Evolutionary conservation across 1,140 invertebrate genomes (phyloP).

Genomic region (Aleiodes sp.): DNA sequence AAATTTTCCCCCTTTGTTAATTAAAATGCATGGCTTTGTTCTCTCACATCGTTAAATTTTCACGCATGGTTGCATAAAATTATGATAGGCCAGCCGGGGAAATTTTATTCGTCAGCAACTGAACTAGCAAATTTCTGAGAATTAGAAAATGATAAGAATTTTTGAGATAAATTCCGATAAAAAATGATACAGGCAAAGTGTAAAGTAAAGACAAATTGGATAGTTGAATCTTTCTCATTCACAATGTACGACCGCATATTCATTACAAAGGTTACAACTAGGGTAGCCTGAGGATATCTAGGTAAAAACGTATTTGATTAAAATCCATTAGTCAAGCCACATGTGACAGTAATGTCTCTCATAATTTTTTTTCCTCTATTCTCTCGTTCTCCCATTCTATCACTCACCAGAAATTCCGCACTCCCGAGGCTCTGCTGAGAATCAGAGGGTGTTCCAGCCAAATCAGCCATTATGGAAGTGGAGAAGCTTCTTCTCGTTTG

Average conservation of each 20-base stretch:
- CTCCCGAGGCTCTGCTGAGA: slow-evolving; percentile 56
- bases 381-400: too few relatives aligned
- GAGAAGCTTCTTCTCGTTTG: slow-evolving; percentile 55
- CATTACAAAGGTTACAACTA: not conserved
- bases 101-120: not conserved
- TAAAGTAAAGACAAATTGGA: not conserved
- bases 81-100: not conserved
- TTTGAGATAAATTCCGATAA: too few relatives aligned
- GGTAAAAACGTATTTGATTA: slow-evolving; percentile 43
- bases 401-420: slow-evolving; percentile 53
- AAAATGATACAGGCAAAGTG: not conserved
- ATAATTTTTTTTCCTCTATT: too few relatives aligned
- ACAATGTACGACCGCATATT: slow-evolving; percentile 24
- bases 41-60: not conserved
- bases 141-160: too few relatives aligned
- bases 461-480: slow-evolving; percentile 54
- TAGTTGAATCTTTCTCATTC: slow-evolving; percentile 24
- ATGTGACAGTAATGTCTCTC: slow-evolving; percentile 3
- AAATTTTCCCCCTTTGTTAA: not conserved
- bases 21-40: not conserved
- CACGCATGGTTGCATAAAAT: not conserved
- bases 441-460: slow-evolving; percentile 48
- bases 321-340: slow-evolving; percentile 39
- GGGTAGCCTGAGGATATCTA: not conserved
- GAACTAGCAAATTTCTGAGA: not conserved